Evolutionary conservation across 1,140 invertebrate genomes (phyloP), one percentile per base, ranked within the genome.

Genomic region (Bombus confusus): DNA sequence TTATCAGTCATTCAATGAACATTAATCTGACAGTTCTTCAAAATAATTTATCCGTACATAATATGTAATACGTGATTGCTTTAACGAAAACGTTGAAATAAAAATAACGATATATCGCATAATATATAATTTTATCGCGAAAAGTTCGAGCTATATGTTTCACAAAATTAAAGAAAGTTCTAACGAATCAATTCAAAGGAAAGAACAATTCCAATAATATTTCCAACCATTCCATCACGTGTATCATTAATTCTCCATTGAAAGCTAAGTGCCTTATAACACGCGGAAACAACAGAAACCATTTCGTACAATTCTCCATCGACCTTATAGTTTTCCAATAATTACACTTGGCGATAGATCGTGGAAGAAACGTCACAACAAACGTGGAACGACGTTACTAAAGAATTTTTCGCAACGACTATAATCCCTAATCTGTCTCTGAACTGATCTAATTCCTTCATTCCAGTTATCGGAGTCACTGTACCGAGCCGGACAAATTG

Each of bases 401-500:
- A 71, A 80, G 66, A 85, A 80, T 80, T 80, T 52, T 22, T 22
- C 25, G n/a, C n/a, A 62, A 59, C 69, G 62, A 73, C 41, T 25
- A 52, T 64, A 64, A 80, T 80, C 66, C 62, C 12, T 8, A 59
- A 69, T 12, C 22, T 2, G 22, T 15, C 37, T 18, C 12, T 34
- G 57, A 57, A 68, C 43, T 22, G 47, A 41, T n/a, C 22, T 28
- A 41, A n/a, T 87, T 69, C 28, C 37, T 41, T 9, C 59, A 72
- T 81, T 87, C 86, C 72, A 69, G n/a, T 64, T 82, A 82, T 82
- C 72, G n/a, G 64, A 76, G 34, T n/a, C 37, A 52, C n/a, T 22
- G 39, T 2, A n/a, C 25, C 34, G 25, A 31, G 5, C 31, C 47
- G 47, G 83, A 78, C 84, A 83, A 89, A 89, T 86, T 78, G 87